Evolutionary conservation across 2,797 vertebrate genomes (phyloP).

Genomic region (Cossypha heuglini): DNA sequence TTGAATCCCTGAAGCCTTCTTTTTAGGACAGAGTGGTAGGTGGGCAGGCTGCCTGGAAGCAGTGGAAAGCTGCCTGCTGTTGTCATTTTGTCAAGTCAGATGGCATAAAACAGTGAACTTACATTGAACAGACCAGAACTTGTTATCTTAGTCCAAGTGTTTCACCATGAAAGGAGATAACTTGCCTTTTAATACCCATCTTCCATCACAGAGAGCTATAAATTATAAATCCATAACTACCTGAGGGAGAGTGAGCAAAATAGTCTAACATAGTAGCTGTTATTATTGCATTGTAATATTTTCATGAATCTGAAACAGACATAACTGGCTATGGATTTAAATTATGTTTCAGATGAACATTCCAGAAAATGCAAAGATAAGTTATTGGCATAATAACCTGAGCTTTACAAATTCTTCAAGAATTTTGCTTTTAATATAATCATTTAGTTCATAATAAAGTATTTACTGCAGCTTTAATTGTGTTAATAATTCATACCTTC

Average conservation of each 20-base stretch:
- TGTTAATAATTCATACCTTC: background rate
- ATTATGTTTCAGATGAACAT: background rate
- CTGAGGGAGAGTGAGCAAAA: background rate
- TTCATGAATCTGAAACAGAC: background rate
- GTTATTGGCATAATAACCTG: background rate
- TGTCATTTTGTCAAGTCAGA: constrained; percentile 40
- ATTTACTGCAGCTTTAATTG: background rate
- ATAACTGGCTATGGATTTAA: background rate
- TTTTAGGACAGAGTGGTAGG: background rate
- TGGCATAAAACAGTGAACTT: background rate
- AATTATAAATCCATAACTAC: background rate
- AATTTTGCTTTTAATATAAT: background rate
- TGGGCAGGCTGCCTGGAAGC: background rate
- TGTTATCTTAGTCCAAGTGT: background rate
- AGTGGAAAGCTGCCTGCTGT: background rate
- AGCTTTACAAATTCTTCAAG: background rate
- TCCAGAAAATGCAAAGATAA: constrained; percentile 4
- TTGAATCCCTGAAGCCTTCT: background rate
- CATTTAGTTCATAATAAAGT: background rate
- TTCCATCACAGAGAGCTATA: background rate
- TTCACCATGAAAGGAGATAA: background rate
- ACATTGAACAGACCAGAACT: background rate
- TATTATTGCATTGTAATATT: background rate
- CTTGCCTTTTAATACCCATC: background rate
- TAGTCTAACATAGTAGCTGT: background rate